These are phyloP conservation scores for Phylloscopus trochilus DNA, from an alignment of 2,113 vertebrate species.

Conservation along the genomic window DNA sequence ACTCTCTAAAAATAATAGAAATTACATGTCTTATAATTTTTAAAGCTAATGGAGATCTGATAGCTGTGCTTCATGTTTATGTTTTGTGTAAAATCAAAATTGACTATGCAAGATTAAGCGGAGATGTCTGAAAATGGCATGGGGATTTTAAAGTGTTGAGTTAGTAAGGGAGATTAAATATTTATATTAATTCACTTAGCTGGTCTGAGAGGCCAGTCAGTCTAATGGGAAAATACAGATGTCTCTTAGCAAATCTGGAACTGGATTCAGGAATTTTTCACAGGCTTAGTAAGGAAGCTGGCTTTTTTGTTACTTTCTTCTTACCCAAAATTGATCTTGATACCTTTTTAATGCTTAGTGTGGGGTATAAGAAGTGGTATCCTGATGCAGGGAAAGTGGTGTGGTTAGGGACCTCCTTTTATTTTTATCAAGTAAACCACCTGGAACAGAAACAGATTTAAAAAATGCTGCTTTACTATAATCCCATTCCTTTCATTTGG, in stretches of 20 bases:
- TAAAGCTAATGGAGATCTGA: not conserved
- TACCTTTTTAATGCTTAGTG: not conserved
- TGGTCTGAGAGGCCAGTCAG: not conserved
- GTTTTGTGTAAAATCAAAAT: not conserved
- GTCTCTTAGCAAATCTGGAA: not conserved
- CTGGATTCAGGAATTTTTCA: not conserved
- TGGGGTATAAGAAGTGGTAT: not conserved
- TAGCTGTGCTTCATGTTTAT: not conserved
- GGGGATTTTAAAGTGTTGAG: not conserved
- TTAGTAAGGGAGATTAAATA: not conserved
- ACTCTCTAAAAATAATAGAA: not conserved
- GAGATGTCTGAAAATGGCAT: not conserved
- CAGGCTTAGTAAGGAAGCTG: not conserved
- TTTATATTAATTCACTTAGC: not conserved
- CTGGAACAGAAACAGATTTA: not conserved
- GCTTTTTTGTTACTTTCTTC: not conserved
- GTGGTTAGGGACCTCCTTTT: not conserved
- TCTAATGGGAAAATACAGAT: not conserved
- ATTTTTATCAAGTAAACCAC: not conserved
- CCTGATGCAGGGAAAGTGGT: not conserved
- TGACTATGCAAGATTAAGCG: fast-evolving
- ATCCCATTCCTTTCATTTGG: not conserved
- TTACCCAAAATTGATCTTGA: not conserved
- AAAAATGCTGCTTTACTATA: not conserved
- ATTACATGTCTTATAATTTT: not conserved